Percentiles rank a stretch among this genome's conserved stretches.
These are phyloP conservation scores for Dolichoris vasculosae DNA, from an alignment of 1,140 invertebrate genomes.

Conservation along the genomic window DNA sequence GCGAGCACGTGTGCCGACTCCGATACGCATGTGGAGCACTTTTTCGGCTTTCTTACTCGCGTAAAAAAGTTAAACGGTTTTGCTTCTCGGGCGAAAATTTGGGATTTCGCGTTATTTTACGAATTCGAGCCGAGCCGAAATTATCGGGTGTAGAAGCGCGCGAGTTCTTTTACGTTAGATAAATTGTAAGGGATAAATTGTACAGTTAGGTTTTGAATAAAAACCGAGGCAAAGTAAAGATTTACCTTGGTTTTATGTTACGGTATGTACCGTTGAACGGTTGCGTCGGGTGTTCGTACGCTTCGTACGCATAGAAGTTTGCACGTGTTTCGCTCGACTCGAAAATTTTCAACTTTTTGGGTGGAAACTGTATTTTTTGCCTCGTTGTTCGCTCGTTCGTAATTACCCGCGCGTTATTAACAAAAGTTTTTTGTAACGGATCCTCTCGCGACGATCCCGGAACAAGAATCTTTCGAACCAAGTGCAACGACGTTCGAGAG, in stretches of 20 bases:
- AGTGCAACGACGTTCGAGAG: too few species aligned
- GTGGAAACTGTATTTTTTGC: too few species aligned
- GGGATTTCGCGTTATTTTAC: constrained; percentile 8
- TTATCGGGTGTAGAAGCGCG: constrained; percentile 12
- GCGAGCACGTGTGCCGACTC: constrained; percentile 44
- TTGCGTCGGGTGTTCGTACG: neutral
- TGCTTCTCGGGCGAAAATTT: constrained; percentile 16
- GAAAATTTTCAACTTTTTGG: too few species aligned
- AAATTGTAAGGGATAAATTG: neutral
- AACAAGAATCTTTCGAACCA: too few species aligned
- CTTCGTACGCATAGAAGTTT: neutral
- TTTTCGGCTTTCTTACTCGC: constrained; percentile 27
- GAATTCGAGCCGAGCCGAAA: neutral
- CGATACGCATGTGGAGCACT: constrained; percentile 49
- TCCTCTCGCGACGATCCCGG: too few species aligned
- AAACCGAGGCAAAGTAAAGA: neutral
- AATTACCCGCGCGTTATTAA: too few species aligned
- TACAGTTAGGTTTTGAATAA: neutral
- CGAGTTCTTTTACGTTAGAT: neutral
- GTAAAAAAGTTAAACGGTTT: constrained; percentile 46
- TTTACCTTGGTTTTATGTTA: neutral
- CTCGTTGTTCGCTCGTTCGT: too few species aligned
- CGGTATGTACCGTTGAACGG: neutral
- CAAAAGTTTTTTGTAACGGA: too few species aligned
- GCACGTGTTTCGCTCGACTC: neutral